Conservation (phyloP, 2,113 vertebrate species). For the Poecilia latipinna region DNA sequence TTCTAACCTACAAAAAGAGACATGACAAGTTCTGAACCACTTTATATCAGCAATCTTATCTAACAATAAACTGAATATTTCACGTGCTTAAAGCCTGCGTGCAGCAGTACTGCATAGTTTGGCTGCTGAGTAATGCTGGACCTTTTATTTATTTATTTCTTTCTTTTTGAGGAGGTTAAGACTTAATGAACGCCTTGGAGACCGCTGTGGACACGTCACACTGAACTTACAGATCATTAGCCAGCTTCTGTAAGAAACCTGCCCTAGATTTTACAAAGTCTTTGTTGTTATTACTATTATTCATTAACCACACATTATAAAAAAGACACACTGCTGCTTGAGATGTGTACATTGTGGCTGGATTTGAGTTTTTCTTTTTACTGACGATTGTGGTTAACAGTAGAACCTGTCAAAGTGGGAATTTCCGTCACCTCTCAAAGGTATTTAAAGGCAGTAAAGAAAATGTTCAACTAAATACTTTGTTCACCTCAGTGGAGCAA, state of each 20-base stretch:
- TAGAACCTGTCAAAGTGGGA: neutral
- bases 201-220: neutral
- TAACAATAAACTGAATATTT: conserved; percentile 8
- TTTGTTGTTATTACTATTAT: neutral
- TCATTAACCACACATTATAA: neutral
- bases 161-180: neutral
- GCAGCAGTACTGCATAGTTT: neutral
- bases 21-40: conserved; percentile 23
- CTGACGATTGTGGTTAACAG: neutral
- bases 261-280: neutral
- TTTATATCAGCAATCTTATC: neutral
- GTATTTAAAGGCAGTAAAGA: neutral
- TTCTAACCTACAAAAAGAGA: neutral
- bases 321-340: neutral
- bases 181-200: conserved; percentile 2
- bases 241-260: neutral
- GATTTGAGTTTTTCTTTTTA: neutral
- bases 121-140: conserved; percentile 17
- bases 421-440: neutral
- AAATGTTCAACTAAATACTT: neutral
- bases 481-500: neutral
- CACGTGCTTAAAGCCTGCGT: neutral
- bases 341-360: neutral
- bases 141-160: too few species aligned
- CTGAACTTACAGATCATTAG: neutral